Evolutionary conservation across 2,888 invertebrate species (phyloP), one percentile per base, ranked within the genome.

Genomic region (Ochropleura plecta): DNA sequence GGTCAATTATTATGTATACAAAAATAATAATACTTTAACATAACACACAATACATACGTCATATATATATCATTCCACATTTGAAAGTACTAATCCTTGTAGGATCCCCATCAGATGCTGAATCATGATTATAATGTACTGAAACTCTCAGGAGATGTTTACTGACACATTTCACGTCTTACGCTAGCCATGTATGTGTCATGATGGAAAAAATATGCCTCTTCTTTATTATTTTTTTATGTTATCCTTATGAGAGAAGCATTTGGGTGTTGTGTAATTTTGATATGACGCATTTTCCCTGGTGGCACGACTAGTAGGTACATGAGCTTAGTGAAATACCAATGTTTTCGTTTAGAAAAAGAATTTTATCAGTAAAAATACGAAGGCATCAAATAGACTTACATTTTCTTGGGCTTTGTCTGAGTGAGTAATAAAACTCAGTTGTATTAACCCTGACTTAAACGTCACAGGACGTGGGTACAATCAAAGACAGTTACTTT

Each of bases 121-220:
- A 83, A 65, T 86, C 80, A 79, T 81, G 87, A 78, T 87, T 83
- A 69, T 87, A 76, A 79, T 87, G 86, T 83, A 76, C 76, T 74
- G 63, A 59, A 76, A 79, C 73, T 62, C 83, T 81, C 87, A 2
- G 48, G 86, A 87, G 87, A 75, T 63, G 71, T 57, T 62, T 53
- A 68, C 83, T 75, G 83, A 79, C 80, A 87, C 74, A 76, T 79
- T 76, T 82, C 65, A 64, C 74, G 40, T 80, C 79, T 69, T 67
- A 60, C 30, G 62, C 48, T 74, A 64, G 60, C 51, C 48, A 51
- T 70, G 64, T 68, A 53, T 75, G 40, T 66, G 71, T 71, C 76
- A 76, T 79, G 75, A 55, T 69, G 57, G 73, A 83, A 85, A 85
- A 30, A 74, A 82, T 82, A 78, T 76, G 73, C n/a, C 67, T 76